phyloP scores from a whole-genome alignment of 2,113 vertebrate species.

The Pomatorhinus ruficollis region DNA sequence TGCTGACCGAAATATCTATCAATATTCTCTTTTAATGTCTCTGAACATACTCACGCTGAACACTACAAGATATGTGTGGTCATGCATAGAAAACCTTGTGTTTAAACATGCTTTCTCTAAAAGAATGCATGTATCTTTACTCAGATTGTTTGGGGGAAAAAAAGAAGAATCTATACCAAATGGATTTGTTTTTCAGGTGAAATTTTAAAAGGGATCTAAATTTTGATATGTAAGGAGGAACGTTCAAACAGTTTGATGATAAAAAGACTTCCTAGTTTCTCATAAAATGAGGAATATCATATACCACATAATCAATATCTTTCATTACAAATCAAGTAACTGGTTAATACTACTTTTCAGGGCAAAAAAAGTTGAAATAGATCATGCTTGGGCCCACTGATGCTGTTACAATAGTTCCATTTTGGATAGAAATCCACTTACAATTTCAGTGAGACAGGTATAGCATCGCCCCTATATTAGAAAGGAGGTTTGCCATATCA shows the following conservation, averaged over 20 bases:
- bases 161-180: conserved; percentile 68
- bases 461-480: background rate
- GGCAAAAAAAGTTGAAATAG: background rate
- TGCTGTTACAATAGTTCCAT: background rate
- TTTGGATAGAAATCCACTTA: background rate
- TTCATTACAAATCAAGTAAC: background rate
- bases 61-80: background rate
- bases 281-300: background rate
- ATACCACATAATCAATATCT: background rate
- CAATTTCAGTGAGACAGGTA: background rate
- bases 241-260: background rate
- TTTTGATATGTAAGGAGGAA: conserved; percentile 27
- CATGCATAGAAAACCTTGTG: background rate
- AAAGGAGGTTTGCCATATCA: background rate
- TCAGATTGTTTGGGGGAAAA: conserved; percentile 69
- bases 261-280: background rate
- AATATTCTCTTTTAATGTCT: conserved; percentile 21
- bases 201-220: conserved; percentile 35
- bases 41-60: background rate
- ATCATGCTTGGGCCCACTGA: background rate
- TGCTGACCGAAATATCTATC: conserved; percentile 61
- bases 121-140: conserved; percentile 64
- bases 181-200: conserved; percentile 73
- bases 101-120: conserved; percentile 35
- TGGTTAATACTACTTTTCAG: background rate